Evolutionary conservation across 1,140 invertebrate genomes (phyloP).

Genomic region (Drosophila yakuba): DNA sequence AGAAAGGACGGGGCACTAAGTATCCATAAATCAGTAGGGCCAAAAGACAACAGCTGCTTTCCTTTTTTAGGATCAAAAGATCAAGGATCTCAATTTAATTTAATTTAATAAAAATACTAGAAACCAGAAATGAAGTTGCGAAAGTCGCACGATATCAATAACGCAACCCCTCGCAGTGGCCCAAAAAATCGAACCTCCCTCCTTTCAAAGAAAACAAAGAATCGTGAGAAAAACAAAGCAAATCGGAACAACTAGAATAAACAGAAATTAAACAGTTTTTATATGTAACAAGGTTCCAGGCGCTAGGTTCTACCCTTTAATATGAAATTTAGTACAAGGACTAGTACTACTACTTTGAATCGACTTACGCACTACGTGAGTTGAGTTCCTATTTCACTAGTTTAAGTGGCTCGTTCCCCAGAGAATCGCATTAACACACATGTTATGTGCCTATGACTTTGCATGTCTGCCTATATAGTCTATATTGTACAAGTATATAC

Average conservation of each 20-base stretch:
- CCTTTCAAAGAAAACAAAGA: conserved; percentile 10
- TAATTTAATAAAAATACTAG: conserved; percentile 4
- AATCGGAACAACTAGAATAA: conserved; percentile 6
- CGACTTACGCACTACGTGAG: too few species aligned
- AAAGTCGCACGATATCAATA: conserved; percentile 47
- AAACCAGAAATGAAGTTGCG: conserved; percentile 28
- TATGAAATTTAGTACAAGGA: too few species aligned
- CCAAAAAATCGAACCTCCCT: not conserved
- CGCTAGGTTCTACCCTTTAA: too few species aligned
- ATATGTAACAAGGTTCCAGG: too few species aligned
- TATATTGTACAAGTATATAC: not conserved
- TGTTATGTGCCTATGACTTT: conserved; percentile 14
- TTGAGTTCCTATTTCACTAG: too few species aligned
- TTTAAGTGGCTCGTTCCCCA: not conserved
- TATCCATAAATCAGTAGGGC: conserved; percentile 30
- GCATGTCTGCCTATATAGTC: conserved; percentile 12
- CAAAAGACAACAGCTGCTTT: conserved; percentile 1
- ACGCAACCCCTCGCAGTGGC: conserved; percentile 6
- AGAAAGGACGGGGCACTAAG: conserved; percentile 1
- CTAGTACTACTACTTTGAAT: too few species aligned
- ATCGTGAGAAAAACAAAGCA: conserved; percentile 44
- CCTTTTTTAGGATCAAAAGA: not conserved
- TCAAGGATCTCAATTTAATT: not conserved
- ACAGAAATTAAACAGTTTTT: not conserved
- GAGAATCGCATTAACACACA: conserved; percentile 1